Evolutionary conservation across 2,797 vertebrate genomes (phyloP), one percentile per base, ranked within the genome.

Genomic region (Premnoplex brunnescens): DNA sequence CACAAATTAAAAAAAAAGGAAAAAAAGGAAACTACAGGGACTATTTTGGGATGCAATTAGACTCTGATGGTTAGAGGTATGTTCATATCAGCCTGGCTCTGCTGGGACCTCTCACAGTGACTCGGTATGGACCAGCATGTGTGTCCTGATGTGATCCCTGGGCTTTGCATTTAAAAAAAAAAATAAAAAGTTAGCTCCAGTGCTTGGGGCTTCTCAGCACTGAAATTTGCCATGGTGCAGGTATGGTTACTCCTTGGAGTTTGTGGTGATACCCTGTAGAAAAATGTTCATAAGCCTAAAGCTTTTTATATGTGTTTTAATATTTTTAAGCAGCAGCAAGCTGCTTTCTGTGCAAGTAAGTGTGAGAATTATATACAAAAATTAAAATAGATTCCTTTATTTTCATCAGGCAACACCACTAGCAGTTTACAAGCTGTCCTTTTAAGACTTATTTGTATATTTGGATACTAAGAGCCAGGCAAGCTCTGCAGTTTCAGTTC

Each of bases 111-210:
- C 32, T 48, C 23, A 26, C 27, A 9, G 7, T 1, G 34, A 7
- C 44, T 5, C 30, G 7, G 12, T 8, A 5, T 0, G 2, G 39
- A 8, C 12, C 32, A 44, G 39, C 0, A 0, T 10, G 7, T 0
- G 0, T 23, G 72, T 60, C 91, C 93, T 56, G 46, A 7, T 13
- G 32, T 13, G 39, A 60, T 60, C 91, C 41, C 56, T 12, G 64
- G 14, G 39, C 3, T 73, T 64, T 64, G 13, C 37, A 4, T 41
- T 58, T 34, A 44, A n/a, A 26, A 41, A 46, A 49, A n/a, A 67
- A 46, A 63, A 52, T 12, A 28, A 3, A 21, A 54, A 5, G 11
- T 28, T 7, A 48, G 28, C 27, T 44, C 28, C 7, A 3, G 26
- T 10, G 10, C 30, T 27, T 6, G 7, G 7, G 26, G 8, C 3